Evolutionary conservation across 2,113 vertebrate species (phyloP), one percentile per base, ranked within the genome.

Genomic region (Cheilinus undulatus): DNA sequence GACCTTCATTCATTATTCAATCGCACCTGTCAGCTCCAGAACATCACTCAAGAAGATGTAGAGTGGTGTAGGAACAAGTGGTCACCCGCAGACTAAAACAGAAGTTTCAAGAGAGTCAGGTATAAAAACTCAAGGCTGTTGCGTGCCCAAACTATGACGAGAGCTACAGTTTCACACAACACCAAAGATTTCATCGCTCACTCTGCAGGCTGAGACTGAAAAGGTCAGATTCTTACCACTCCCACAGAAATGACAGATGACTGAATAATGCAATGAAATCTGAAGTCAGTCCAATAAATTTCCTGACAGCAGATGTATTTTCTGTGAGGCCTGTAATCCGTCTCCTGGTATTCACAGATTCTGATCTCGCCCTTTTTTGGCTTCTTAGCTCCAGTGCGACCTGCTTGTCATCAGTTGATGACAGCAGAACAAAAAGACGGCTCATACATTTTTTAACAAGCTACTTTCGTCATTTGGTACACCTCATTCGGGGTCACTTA

Each of bases 1-100:
- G 60, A 57, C 43, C 70, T 74, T 85, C 75, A 92, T 92, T 89
- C 65, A 92, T 92, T 91, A 92, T 90, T 93, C 77, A 93, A 59
- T 56, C 22, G 2, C 27, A 34, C 63, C 83, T 86, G 87, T 87
- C 89, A 90, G 72, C 27, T 28, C 66, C 59, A 72, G 76, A 83
- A 68, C 82, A 81, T 86, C 82, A 83, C 50, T 91, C 83, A 73
- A 24, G 60, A 45, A 43, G 75, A 82, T 61, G 57, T 26, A 58
- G 78, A 73, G 78, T 71, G 77, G 71, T 69, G 51, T 61, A 82
- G 50, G 78, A 64, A 54, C 51, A 3, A 17, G 64, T 71, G 73
- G 80, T 85, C 85, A 57, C 20, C 66, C 4, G 3, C 43, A 62
- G 65, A 77, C 62, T 51, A 28, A 54, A 73, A 64, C 46, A 38